These are phyloP conservation scores for Bungarus multicinctus DNA, from an alignment of 2,113 vertebrate species.

Conservation along the genomic window DNA sequence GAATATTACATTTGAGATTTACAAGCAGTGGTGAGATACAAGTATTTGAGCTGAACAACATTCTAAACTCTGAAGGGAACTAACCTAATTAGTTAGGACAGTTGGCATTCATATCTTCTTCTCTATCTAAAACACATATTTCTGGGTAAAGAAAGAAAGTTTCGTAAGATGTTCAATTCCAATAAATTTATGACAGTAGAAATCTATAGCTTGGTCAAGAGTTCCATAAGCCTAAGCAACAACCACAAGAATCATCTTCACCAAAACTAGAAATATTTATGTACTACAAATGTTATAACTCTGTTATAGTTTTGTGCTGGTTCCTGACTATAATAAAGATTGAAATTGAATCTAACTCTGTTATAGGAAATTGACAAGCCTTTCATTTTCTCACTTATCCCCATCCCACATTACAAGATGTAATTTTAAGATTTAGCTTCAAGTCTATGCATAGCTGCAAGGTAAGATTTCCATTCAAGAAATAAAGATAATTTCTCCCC, in stretches of 20 bases:
- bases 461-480: neutral
- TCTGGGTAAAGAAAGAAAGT: neutral
- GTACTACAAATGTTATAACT: neutral
- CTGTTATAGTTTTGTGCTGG: neutral
- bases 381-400: neutral
- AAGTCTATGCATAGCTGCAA: neutral
- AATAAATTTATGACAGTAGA: neutral
- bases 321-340: too few relatives aligned
- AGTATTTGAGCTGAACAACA: neutral
- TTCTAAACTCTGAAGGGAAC: neutral
- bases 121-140: neutral
- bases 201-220: neutral
- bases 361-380: neutral
- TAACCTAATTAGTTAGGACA: neutral
- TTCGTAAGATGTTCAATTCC: neutral
- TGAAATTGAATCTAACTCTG: neutral
- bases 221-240: neutral
- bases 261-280: neutral
- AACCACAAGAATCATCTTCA: neutral
- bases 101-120: neutral
- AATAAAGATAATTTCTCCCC: neutral
- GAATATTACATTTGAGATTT: too few relatives aligned
- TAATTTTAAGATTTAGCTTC: neutral
- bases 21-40: neutral
- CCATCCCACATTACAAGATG: neutral